Evolutionary conservation across 1,140 invertebrate species (phyloP).

Genomic region (Oscheius sp.): DNA sequence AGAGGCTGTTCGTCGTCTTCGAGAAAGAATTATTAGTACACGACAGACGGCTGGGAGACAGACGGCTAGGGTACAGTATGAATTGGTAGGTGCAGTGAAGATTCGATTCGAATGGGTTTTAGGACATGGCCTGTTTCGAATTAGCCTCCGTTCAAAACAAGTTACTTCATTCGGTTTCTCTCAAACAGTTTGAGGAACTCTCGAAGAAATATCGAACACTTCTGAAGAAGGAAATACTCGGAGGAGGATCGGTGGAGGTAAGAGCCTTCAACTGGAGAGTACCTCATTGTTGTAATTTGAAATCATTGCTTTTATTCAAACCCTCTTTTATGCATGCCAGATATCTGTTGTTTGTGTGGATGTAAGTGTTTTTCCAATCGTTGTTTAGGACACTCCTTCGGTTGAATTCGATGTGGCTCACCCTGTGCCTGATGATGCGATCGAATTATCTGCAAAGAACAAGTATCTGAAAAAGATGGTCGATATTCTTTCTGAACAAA

Average conservation of each 20-base stretch:
- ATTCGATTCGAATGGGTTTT: background rate
- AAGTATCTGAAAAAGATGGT: slow-evolving; percentile 34
- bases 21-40: background rate
- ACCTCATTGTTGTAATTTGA: no score
- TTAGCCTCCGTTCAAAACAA: slow-evolving; percentile 29
- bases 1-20: slow-evolving; percentile 1
- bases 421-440: slow-evolving; percentile 11
- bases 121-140: slow-evolving; percentile 31
- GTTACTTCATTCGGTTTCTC: slow-evolving; percentile 32
- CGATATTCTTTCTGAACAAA: slow-evolving; percentile 35
- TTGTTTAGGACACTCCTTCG: background rate
- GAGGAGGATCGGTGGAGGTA: slow-evolving; percentile 10
- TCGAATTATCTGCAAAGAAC: slow-evolving; percentile 21
- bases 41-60: background rate
- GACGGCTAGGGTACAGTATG: slow-evolving; percentile 5
- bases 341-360: no score
- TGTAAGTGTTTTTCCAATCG: no score
- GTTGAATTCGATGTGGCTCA: background rate
- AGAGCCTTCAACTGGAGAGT: background rate
- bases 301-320: no score
- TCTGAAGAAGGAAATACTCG: slow-evolving; percentile 21
- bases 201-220: slow-evolving; percentile 28
- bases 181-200: slow-evolving; percentile 21
- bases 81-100: background rate
- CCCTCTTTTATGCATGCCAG: no score